Evolutionary conservation across 2,888 invertebrate genomes (phyloP).

Genomic region (Stratiomys singularior): DNA sequence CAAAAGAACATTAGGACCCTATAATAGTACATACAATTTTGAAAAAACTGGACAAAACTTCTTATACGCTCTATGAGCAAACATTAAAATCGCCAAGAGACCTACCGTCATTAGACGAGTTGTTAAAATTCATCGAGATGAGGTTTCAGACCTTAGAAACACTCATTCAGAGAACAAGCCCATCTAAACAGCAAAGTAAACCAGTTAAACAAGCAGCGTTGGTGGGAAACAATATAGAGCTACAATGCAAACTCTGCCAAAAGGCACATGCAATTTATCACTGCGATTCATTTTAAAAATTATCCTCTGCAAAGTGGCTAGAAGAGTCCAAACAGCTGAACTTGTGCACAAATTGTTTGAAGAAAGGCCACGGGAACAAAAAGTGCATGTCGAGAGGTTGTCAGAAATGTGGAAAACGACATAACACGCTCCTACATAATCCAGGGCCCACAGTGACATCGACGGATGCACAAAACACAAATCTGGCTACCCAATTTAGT

Average conservation of each 20-base stretch:
- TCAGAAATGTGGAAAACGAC: not conserved
- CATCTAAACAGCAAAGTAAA: not conserved
- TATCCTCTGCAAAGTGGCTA: not conserved
- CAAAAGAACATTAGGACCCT: not conserved
- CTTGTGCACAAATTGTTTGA: not conserved
- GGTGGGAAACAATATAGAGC: not conserved
- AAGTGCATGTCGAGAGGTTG: not conserved
- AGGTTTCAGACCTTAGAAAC: not conserved
- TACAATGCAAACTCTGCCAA: not conserved
- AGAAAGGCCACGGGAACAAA: not conserved
- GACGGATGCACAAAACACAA: fast-evolving
- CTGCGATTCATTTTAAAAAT: not conserved
- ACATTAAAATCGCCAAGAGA: conserved; percentile 16
- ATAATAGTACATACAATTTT: conserved; percentile 2
- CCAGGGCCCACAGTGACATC: not conserved
- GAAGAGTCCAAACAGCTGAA: not conserved
- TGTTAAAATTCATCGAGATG: conserved; percentile 19
- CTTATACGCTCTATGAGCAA: conserved; percentile 11
- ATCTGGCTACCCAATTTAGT: not conserved
- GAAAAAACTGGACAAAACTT: conserved; percentile 9
- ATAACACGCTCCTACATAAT: not conserved
- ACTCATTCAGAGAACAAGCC: not conserved
- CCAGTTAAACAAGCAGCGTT: not conserved
- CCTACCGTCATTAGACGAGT: not conserved
- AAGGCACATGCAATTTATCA: not conserved